Evolutionary conservation across 2,797 vertebrate genomes (phyloP), one percentile per base, ranked within the genome.

Genomic region (Triplophysa bombifrons): DNA sequence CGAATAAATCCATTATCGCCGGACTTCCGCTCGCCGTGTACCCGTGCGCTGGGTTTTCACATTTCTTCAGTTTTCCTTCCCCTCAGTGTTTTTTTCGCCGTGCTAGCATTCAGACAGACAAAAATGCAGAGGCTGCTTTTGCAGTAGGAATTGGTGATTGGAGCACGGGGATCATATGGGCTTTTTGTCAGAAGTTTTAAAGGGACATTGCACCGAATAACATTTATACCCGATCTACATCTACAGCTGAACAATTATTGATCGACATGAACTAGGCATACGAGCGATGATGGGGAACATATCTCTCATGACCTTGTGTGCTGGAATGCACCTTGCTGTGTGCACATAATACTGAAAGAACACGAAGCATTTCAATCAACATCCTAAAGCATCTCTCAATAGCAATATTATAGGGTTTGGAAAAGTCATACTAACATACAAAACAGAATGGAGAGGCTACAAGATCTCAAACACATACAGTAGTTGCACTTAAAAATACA

Each of bases 121-220:
- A 89, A 93, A 92, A 93, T 92, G 93, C 93, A 92, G 92, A 91
- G 91, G 90, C 93, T 93, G 93, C 93, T 92, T 92, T 89, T 91
- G 93, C 93, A 89, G 90, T 83, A 92, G 91, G 90, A 93, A 88
- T 89, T 92, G 93, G 91, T 94, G 95, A 96, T 95, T 95, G 95
- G 94, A 94, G 95, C 92, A 91, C 90, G 48, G 92, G 93, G 94
- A 95, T 95, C 94, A 95, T 91, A 94, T 95, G 95, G 95, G 93
- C 93, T 93, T 92, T 92, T 93, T 93, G 95, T 94, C 92, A 91
- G 92, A 91, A 87, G 90, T 68, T 93, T 96, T 95, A 96, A 95
- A 96, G 95, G 91, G 94, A 93, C 94, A 95, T 88, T 85, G 86
- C 88, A 88, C 89, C 87, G 83, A 88, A 90, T 89, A 83, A 55